Evolutionary conservation across 2,797 vertebrate species (phyloP), one percentile per base, ranked within the genome.

Genomic region (Alosa sapidissima): DNA sequence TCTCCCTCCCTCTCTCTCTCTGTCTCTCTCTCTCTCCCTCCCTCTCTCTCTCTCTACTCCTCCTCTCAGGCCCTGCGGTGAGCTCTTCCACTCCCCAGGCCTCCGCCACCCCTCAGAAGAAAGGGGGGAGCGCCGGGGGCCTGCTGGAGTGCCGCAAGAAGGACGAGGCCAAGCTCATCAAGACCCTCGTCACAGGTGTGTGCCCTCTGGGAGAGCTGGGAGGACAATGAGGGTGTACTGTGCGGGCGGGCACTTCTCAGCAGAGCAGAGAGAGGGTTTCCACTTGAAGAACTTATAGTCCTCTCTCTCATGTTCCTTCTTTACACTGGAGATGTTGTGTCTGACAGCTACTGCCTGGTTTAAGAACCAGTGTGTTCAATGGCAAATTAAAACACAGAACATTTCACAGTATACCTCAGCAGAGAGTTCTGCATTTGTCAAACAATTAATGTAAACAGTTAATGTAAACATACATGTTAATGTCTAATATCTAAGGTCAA

Each of bases 131-230:
- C 3, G 86, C 93, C 21, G 88, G 90, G 3, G 94, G 96, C 86
- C 89, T 96, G 85, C 88, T 97, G 81, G 94, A 91, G 2, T 97
- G 96, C 88, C 91, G 89, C 85, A 95, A 92, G 86, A 95, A 86
- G 91, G 96, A 97, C 0, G 93, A 96, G 91, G 89, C 87, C 68
- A 94, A 91, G 86, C 94, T 97, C 10, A 91, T 97, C 85, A 96
- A 94, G 90, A 94, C 93, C 54, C 82, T 97, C n/a, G 92, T 97
- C 90, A 95, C 94, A 89, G 96, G 96, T 97, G 28, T n/a, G 24
- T 1, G 36, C 41, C 1, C 14, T 16, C 36, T 33, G 6, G 58
- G 21, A 24, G 58, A 16, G 13, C 68, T 5, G 5, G 2, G 11
- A 10, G 24, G n/a, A 21, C n/a, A 9, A n/a, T n/a, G 21, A 14